Evolutionary conservation across 2,888 invertebrate species (phyloP).

Genomic region (Lepidocyrtinus sp.): DNA sequence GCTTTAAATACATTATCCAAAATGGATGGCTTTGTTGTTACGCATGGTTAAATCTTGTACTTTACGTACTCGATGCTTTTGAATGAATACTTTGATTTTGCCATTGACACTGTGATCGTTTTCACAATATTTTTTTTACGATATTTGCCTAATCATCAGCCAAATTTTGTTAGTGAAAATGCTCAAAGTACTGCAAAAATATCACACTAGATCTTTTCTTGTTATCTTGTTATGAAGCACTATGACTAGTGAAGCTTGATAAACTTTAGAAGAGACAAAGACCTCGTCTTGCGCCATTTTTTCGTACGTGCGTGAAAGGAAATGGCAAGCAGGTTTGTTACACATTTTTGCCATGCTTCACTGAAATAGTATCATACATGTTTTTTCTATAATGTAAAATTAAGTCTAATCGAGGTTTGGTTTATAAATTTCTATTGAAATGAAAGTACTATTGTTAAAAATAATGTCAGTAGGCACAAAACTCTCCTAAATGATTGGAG

Average conservation of each 20-base stretch:
- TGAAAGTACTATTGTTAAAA: not conserved
- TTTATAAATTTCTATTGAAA: not conserved
- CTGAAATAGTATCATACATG: not conserved
- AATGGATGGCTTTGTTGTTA: slow-evolving; percentile 31
- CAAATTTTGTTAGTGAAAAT: not conserved
- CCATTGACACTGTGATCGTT: slow-evolving; percentile 46
- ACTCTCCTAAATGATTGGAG: too few relatives aligned
- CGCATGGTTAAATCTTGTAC: slow-evolving; percentile 29
- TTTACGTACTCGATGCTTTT: not conserved
- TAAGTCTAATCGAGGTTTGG: not conserved
- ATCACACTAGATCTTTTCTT: too few relatives aligned
- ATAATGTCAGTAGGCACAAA: not conserved
- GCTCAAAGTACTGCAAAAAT: not conserved
- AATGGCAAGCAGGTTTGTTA: not conserved
- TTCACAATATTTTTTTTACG: not conserved
- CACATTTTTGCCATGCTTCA: not conserved
- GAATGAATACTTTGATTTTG: slow-evolving; percentile 20
- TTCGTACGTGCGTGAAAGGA: not conserved
- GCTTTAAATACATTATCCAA: not conserved
- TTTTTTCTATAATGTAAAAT: too few relatives aligned
- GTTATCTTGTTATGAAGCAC: not conserved
- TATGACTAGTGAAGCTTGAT: not conserved
- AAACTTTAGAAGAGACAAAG: not conserved
- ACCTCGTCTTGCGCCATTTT: not conserved
- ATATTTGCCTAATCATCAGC: not conserved